Evolutionary conservation across 2,113 vertebrate species (phyloP), one percentile per base, ranked within the genome.

Genomic region (Promerops cafer): DNA sequence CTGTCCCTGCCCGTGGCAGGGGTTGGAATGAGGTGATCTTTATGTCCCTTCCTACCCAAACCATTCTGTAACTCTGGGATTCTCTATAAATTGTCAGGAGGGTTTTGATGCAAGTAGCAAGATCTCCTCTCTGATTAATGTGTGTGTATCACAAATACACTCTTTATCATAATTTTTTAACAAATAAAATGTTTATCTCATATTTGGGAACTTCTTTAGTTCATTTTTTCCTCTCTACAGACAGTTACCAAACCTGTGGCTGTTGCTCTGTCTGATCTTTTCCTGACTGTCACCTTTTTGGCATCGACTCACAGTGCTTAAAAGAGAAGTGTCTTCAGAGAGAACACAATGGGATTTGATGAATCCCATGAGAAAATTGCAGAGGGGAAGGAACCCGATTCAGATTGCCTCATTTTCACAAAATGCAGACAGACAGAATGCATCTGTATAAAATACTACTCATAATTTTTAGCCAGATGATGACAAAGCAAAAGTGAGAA

Each of bases 281-380:
- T 6, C 13, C 42, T 23, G 10, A 14, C 52, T 59, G 31, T 74
- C 72, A 49, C 47, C 26, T 89, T 75, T 94, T 72, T 66, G 63
- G 27, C 11, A 53, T 26, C 59, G n/a, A 17, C 37, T 92, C 35
- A 16, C 6, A 31, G 15, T 24, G 15, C 39, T 82, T 61, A 23
- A 56, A 53, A 80, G 64, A 85, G 10, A 81, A 63, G 20, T 10
- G 7, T 39, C 71, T 87, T 83, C 35, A 60, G n/a, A 17, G 39
- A 93, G 31, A 52, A 78, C 39, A 94, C 78, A 96, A 95, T 83
- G 44, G 45, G 30, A 52, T 61, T 74, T 97, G 92, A 97, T 96
- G 90, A 97, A 81, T 20, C n/a, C 53, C 6, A 4, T 6, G 13
- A 89, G 33, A 71, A 90, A 79, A 90, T 77, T 91, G 37, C 59